Evolutionary conservation across 2,888 invertebrate genomes (phyloP).

Genomic region (Clusia tigrina): DNA sequence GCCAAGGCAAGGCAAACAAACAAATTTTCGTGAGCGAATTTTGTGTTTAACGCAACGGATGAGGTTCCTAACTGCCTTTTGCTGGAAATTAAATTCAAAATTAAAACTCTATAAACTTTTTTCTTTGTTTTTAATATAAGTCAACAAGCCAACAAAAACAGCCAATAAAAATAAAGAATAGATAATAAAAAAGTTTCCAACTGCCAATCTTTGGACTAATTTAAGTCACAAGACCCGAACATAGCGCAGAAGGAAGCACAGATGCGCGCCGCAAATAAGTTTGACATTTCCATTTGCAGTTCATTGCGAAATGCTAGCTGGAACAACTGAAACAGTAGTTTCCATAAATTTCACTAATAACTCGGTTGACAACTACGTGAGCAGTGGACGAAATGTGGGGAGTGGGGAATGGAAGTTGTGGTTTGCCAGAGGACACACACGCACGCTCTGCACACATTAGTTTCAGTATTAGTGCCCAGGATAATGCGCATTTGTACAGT

Average conservation of each 20-base stretch:
- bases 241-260: background rate
- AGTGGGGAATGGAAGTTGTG: background rate
- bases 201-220: too few species aligned
- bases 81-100: too few species aligned
- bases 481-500: background rate
- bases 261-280: background rate
- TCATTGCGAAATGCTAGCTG: background rate
- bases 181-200: too few species aligned
- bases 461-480: background rate
- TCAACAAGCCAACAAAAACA: too few species aligned
- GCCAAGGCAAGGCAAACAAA: background rate
- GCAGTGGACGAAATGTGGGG: background rate
- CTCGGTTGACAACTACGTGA: background rate
- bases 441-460: background rate
- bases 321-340: slow-evolving; percentile 1
- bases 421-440: slow-evolving; percentile 1
- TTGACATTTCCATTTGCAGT: background rate
- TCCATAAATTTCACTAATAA: slow-evolving; percentile 20
- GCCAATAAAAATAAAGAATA: too few species aligned
- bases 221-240: too few species aligned
- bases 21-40: too few species aligned
- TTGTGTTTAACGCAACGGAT: too few species aligned
- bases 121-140: too few species aligned
- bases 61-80: too few species aligned
- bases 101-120: too few species aligned